Percentiles rank a stretch among this genome's conserved stretches.
These are phyloP conservation scores for Rhadina sibilatrix DNA, from an alignment of 2,113 vertebrate genomes.

Conservation along the genomic window DNA sequence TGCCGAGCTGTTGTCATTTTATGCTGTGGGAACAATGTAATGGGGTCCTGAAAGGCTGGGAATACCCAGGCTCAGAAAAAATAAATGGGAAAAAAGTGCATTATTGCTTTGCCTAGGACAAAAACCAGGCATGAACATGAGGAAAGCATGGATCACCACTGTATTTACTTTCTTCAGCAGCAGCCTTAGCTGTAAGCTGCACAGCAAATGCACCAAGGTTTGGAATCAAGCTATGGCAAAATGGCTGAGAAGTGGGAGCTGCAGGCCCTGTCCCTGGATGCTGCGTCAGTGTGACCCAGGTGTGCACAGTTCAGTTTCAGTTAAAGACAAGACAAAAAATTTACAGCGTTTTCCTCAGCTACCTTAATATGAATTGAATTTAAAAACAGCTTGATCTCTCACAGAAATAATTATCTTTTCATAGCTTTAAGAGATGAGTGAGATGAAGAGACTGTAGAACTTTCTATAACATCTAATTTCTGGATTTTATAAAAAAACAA, in stretches of 20 bases:
- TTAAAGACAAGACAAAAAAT: neutral
- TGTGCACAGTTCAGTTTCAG: no score
- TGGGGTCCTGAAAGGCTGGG: neutral
- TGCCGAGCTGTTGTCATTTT: neutral
- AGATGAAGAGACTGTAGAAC: neutral
- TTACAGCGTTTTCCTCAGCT: neutral
- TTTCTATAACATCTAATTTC: neutral
- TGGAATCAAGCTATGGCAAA: neutral
- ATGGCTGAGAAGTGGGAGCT: neutral
- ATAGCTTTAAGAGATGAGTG: neutral
- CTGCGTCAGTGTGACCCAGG: neutral
- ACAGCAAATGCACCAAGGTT: neutral
- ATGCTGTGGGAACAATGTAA: neutral
- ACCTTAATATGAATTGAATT: neutral
- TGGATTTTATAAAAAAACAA: neutral
- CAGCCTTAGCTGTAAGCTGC: neutral
- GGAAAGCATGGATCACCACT: neutral
- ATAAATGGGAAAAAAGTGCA: neutral
- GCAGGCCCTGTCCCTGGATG: neutral
- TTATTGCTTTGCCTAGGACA: neutral
- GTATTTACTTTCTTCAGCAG: neutral
- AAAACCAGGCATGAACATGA: neutral
- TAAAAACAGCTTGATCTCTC: neutral
- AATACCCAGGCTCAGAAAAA: neutral
- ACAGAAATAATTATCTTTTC: neutral